Conservation (phyloP, 2,888 invertebrate species). For the Antitype chi region DNA sequence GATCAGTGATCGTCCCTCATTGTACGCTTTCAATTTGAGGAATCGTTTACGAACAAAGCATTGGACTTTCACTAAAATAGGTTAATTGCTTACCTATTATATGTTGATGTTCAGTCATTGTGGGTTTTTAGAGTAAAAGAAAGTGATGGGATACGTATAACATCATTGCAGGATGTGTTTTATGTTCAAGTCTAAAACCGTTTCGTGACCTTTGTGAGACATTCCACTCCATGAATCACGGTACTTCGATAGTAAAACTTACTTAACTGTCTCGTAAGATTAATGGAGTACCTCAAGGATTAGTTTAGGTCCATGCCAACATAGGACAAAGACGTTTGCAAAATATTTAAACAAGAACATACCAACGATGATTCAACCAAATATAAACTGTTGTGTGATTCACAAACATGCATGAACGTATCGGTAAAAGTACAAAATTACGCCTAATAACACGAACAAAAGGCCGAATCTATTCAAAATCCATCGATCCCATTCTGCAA, state of each 20-base stretch:
- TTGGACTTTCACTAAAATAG: constrained; percentile 77
- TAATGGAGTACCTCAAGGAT: constrained; percentile 16
- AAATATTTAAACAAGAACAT: neutral
- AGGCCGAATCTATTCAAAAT: constrained; percentile 56
- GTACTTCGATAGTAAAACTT: neutral
- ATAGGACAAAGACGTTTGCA: neutral
- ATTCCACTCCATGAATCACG: neutral
- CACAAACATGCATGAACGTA: constrained; percentile 13
- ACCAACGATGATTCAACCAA: neutral
- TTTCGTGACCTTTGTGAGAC: neutral
- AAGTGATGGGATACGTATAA: neutral
- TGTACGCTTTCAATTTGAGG: constrained; percentile 73
- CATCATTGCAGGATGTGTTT: neutral
- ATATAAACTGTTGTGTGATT: constrained; percentile 20
- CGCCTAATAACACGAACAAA: constrained; percentile 51
- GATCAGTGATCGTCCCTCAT: constrained; percentile 77
- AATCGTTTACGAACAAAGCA: constrained; percentile 70
- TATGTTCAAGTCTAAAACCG: neutral
- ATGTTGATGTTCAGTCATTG: constrained; percentile 11
- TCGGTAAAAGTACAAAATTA: constrained; percentile 56
- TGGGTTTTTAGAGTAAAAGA: neutral
- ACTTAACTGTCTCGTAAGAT: neutral
- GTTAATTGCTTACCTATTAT: constrained; percentile 60
- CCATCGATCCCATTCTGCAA: constrained; percentile 71
- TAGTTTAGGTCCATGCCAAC: neutral